Evolutionary conservation across 2,113 vertebrate species (phyloP), one percentile per base, ranked within the genome.

Genomic region (Alaudala cheleensis): DNA sequence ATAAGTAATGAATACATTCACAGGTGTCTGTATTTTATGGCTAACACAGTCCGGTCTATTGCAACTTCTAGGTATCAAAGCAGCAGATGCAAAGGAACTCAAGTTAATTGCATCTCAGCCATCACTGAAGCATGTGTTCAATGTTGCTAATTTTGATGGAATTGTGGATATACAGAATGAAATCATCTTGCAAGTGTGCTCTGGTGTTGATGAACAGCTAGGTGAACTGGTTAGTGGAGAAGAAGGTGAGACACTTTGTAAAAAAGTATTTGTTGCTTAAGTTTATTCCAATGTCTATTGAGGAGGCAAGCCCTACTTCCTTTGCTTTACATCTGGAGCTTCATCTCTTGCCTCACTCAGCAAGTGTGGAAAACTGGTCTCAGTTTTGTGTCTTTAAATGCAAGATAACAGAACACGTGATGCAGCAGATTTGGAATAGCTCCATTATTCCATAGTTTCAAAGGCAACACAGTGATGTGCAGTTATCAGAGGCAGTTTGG

Each of bases 71-170:
- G 99, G 99, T 65, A 97, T 99, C 95, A 99, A 98, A 96, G 98
- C 98, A 92, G 98, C 99, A 40, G 99, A 99, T 81, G 98, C 98
- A 61, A 98, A 98, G 67, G 98, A 99, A 93, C 97, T 99, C 96
- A 98, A 98, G 96, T 96, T 98, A 45, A 98, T 99, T 90, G 99
- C 99, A 50, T 99, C 99, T 66, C 84, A 98, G 4, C 99, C 99
- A 26, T 97, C 98, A 62, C 91, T 97, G 73, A 98, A 91, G 29
- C 99, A 99, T 49, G 94, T 99, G 58, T 99, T 98, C 86, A 98
- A 96, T 0, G 99, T 98, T 51, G 97, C 98, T 62, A 98, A 98
- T 96, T 99, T 99, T 73, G 97, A 99, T 93, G 86, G 95, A 34
- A 99, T 99, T 95, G 98, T 97, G 91, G 97, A 93, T 13, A 97